A percentile compares a stretch with the other conserved stretches of the same genome.
These are phyloP conservation scores for Scalopus aquaticus DNA, from an alignment of 2,113 vertebrate species.

Conservation along the genomic window DNA sequence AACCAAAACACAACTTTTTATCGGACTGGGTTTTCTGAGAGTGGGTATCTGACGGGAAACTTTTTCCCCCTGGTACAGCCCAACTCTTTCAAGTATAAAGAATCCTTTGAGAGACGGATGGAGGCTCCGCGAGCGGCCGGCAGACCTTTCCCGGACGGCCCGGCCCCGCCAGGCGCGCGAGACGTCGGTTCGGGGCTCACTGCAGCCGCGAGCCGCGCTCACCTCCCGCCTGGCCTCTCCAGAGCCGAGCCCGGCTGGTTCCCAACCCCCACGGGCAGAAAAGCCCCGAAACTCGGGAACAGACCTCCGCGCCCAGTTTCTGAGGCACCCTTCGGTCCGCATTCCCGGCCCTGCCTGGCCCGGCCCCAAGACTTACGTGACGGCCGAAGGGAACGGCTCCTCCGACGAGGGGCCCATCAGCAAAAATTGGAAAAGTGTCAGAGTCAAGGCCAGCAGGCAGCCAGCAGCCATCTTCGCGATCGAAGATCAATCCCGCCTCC, in stretches of 20 bases:
- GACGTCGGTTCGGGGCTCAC: not conserved
- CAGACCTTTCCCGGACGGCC: not conserved
- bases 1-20: slow-evolving; percentile 66
- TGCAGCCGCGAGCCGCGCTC: not conserved
- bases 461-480: slow-evolving; percentile 92
- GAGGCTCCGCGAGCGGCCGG: not conserved
- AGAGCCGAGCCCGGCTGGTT: not conserved
- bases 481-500: slow-evolving; percentile 80
- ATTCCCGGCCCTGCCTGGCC: not conserved
- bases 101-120: not conserved
- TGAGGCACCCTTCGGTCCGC: not conserved
- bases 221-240: not conserved
- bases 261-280: slow-evolving; percentile 27
- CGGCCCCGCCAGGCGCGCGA: not conserved
- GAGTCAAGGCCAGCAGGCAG: slow-evolving; percentile 88
- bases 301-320: not conserved
- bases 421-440: slow-evolving; percentile 89
- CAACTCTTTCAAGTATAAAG: not conserved
- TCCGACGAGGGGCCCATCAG: slow-evolving; percentile 86
- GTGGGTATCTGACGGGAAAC: slow-evolving; percentile 76
- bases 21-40: slow-evolving; percentile 39
- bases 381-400: slow-evolving; percentile 92
- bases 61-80: slow-evolving; percentile 61
- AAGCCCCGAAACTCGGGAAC: not conserved
- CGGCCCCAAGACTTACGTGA: slow-evolving; percentile 90